These are phyloP conservation scores for Calameuta pallipes DNA, from an alignment of 2,888 invertebrate species.

Conservation along the genomic window DNA sequence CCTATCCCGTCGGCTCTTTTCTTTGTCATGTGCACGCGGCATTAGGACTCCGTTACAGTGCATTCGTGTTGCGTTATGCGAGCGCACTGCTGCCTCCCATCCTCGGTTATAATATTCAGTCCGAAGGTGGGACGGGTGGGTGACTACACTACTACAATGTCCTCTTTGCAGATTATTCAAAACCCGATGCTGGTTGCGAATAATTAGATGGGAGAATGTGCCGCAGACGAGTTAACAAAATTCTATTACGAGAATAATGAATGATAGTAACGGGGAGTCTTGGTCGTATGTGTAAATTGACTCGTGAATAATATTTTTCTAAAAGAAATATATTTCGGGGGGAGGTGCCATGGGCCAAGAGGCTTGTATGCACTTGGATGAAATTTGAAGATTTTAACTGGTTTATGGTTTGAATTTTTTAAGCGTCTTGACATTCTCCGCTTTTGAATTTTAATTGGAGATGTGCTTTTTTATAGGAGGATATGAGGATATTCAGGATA, in stretches of 20 bases:
- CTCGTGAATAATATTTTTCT: too few relatives aligned
- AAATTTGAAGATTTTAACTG: neutral
- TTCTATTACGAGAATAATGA: neutral
- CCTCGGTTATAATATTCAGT: neutral
- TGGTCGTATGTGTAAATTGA: too few relatives aligned
- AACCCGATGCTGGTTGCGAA: neutral
- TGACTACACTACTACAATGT: neutral
- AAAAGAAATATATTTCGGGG: too few relatives aligned
- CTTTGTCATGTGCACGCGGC: constrained; percentile 45
- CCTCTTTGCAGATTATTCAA: neutral
- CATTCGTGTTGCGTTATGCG: constrained; percentile 2
- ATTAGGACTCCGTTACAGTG: constrained; percentile 19
- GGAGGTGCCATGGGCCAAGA: too few relatives aligned
- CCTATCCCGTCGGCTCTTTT: constrained; percentile 30
- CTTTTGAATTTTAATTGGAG: neutral
- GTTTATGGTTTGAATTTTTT: neutral
- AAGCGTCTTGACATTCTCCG: neutral
- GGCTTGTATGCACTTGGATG: neutral
- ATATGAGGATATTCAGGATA: neutral
- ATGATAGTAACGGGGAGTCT: too few relatives aligned
- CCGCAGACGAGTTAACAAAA: neutral
- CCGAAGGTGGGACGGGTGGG: neutral
- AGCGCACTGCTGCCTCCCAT: neutral
- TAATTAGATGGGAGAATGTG: neutral
- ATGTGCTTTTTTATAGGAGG: neutral